phyloP scores from a whole-genome alignment of 2,797 vertebrate species.

The Prunella strophiata region DNA sequence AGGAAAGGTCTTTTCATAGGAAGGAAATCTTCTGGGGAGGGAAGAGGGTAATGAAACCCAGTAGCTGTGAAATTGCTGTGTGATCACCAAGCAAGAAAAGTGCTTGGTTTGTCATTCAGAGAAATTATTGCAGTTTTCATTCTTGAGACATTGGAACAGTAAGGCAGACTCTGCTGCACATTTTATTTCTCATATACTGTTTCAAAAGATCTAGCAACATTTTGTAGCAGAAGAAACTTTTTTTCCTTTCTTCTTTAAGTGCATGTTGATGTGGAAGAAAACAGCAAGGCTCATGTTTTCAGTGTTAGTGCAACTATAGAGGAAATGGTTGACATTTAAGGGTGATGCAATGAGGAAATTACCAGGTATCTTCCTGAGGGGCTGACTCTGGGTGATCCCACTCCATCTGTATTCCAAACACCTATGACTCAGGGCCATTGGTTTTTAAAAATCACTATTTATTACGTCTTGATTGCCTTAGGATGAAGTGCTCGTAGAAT shows the following conservation, averaged over 20 bases:
- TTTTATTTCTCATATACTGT: constrained; percentile 18
- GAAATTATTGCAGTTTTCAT: constrained; percentile 41
- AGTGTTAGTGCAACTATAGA: not conserved
- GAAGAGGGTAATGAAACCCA: constrained; percentile 8
- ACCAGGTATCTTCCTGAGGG: not conserved
- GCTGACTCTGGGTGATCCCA: not conserved
- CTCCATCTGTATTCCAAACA: not conserved
- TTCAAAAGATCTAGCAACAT: constrained; percentile 7
- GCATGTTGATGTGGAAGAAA: not conserved
- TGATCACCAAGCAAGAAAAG: constrained; percentile 19
- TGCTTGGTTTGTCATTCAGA: constrained; percentile 9
- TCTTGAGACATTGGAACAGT: not conserved
- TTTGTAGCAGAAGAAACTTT: not conserved
- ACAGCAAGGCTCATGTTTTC: not conserved
- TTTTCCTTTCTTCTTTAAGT: not conserved
- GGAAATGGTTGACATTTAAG: not conserved
- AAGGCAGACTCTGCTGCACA: not conserved
- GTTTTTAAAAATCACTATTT: not conserved
- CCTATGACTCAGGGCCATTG: not conserved
- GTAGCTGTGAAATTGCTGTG: constrained; percentile 28
- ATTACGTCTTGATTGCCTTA: not conserved
- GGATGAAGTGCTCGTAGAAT: not conserved
- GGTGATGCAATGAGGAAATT: not conserved
- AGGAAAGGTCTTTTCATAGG: not conserved
- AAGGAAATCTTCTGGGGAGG: not conserved